A percentile compares a stretch with the other conserved stretches of the same genome.
These are phyloP conservation scores for Batillaria attramentaria DNA, from an alignment of 1,140 invertebrate genomes.

Conservation along the genomic window DNA sequence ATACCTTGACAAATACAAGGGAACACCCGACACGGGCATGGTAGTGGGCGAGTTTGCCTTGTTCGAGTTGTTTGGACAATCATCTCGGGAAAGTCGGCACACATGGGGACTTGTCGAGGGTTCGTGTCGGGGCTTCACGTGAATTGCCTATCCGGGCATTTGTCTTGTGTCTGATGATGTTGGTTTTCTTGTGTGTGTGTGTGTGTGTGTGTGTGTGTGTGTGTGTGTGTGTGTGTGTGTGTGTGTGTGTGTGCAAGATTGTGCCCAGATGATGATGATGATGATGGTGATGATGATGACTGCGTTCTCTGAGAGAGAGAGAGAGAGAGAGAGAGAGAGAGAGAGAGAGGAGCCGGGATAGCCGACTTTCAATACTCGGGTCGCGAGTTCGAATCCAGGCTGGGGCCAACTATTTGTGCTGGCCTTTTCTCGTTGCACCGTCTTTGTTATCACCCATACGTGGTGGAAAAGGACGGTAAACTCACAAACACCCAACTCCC, in stretches of 20 bases:
- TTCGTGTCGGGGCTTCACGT: neutral
- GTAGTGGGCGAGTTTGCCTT: neutral
- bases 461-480: no score
- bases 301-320: neutral
- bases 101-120: no score
- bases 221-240: neutral
- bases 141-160: neutral
- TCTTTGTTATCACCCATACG: no score
- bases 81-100: no score
- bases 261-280: neutral
- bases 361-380: no score
- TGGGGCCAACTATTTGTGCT: no score
- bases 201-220: neutral
- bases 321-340: neutral
- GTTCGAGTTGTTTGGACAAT: neutral
- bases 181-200: neutral
- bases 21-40: neutral
- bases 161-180: neutral
- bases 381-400: no score
- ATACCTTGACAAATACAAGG: neutral
- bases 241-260: neutral
- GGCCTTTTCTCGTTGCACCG: no score
- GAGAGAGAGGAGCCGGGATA: neutral
- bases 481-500: no score
- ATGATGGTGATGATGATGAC: neutral